Evolutionary conservation across 2,797 vertebrate species (phyloP), one percentile per base, ranked within the genome.

Genomic region (Hephaestus fuliginosus): DNA sequence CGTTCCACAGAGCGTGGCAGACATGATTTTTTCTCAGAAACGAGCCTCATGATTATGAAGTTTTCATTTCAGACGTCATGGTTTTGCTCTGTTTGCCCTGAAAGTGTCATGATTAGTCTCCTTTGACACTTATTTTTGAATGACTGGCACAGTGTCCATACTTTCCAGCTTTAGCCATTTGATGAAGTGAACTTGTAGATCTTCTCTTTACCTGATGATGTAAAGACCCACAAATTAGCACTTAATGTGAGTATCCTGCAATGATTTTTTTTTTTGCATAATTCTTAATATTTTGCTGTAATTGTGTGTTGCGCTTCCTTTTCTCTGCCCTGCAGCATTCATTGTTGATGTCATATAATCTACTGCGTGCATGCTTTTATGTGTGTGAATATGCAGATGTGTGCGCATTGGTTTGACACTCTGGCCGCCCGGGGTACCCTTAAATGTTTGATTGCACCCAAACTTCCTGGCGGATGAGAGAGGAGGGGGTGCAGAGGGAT

Each of bases 401-500:
- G 52, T 61, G 68, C 22, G 44, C 17, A 5, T 36, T n/a, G 70
- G 82, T 73, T 48, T 73, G 69, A 78, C 78, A 62, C 56, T 39
- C 68, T 18, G 76, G 36, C 49, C n/a, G 70, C 65, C 75, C 60
- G 57, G 66, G 61, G 80, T 78, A 69, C 81, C 82, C 79, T 78
- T 88, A 80, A 86, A 88, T 10, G 36, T 91, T 85, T 89, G 81
- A 91, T 88, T 90, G 83, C 74, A 74, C 63, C 82, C 82, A 80
- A 86, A 91, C 81, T 91, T 93, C 92, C 91, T 90, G 90, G 44
- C 12, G 20, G 43, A 41, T 63, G 36, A 25, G 69, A 17, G 8
- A 46, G 13, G 51, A 39, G 15, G 48, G 15, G 41, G 0, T n/a
- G 57, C 70, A 56, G 74, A 51, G 44, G 44, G 62, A 65, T 30